Conservation (phyloP, 2,113 vertebrate genomes). For the Daphoenositta chrysoptera region DNA sequence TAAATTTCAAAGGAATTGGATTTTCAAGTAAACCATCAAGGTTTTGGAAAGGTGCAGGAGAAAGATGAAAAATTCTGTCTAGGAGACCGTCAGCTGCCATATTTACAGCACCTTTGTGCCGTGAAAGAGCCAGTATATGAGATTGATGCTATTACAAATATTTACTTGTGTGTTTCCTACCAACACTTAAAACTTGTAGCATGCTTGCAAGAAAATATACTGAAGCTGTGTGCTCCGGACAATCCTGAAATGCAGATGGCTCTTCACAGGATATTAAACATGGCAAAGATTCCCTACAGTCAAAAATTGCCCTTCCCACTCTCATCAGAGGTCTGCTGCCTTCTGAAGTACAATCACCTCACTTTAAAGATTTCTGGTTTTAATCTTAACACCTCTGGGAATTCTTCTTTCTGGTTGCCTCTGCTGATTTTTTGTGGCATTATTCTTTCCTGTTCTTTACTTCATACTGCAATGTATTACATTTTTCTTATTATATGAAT, state of each 20-base stretch:
- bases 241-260: background rate
- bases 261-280: background rate
- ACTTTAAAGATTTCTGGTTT: background rate
- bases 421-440: background rate
- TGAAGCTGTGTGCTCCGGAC: background rate
- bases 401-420: background rate
- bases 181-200: background rate
- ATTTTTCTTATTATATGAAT: background rate
- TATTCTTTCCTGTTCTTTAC: background rate
- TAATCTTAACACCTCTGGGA: background rate
- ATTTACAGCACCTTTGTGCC: background rate
- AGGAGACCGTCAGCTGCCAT: background rate
- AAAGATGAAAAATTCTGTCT: background rate
- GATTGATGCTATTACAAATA: background rate
- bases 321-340: background rate
- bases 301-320: background rate
- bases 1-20: background rate
- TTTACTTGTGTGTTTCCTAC: background rate
- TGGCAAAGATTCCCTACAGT: background rate
- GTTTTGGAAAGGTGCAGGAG: background rate
- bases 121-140: background rate
- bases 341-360: background rate
- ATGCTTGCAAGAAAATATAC: background rate
- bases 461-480: background rate
- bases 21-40: background rate